Evolutionary conservation across 2,888 invertebrate genomes (phyloP).

Genomic region (Eristalis pertinax): DNA sequence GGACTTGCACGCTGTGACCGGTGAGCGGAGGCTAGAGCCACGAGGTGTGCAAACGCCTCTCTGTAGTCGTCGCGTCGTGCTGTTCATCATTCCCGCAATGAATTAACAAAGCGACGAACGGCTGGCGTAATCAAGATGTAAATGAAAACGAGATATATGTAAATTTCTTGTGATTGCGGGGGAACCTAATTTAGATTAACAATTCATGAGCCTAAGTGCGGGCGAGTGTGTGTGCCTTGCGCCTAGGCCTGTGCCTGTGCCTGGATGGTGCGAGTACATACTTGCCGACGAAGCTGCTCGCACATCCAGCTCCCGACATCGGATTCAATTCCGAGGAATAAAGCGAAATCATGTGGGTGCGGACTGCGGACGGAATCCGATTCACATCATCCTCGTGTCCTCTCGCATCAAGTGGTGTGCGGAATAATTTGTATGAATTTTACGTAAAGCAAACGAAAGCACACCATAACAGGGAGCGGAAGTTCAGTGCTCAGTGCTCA

Average conservation of each 20-base stretch:
- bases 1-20: not conserved
- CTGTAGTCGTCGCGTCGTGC: not conserved
- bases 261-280: too few relatives aligned
- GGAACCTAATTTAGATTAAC: conserved; percentile 74
- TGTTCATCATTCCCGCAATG: not conserved
- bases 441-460: conserved; percentile 43
- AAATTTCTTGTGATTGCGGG: conserved; percentile 74
- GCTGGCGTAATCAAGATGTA: conserved; percentile 44
- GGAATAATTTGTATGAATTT: conserved; percentile 47
- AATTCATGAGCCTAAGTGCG: conserved; percentile 70
- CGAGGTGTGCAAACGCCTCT: conserved; percentile 1
- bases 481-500: conserved; percentile 17
- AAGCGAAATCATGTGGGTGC: conserved; percentile 41
- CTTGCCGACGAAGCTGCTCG: not conserved
- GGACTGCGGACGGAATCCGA: conserved; percentile 37
- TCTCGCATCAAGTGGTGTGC: conserved; percentile 12
- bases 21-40: not conserved
- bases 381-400: conserved; percentile 21
- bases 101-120: conserved; percentile 39
- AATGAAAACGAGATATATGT: conserved; percentile 68
- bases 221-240: not conserved
- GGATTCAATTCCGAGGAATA: conserved; percentile 31
- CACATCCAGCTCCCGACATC: conserved; percentile 20
- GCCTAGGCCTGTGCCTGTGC: too few relatives aligned
- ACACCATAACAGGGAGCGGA: conserved; percentile 28